A percentile compares a stretch with the other conserved stretches of the same genome.
Conservation (phyloP, 2,113 vertebrate species). For the Podarcis raffonei region DNA sequence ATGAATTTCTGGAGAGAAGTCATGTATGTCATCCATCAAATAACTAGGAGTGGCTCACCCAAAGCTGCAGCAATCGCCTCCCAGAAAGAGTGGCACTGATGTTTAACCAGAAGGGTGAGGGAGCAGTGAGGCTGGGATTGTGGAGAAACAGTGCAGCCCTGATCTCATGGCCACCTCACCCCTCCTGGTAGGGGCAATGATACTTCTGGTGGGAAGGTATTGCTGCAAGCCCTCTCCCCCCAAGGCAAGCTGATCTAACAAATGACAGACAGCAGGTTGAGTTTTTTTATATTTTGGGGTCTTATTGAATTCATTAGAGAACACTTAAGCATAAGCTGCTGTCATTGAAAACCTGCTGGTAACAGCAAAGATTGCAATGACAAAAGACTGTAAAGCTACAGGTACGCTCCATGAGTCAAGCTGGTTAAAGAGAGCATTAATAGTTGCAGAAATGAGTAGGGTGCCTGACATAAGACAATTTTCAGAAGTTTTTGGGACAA, state of each 20-base stretch:
- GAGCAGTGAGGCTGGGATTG: no score
- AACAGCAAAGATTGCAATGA: background rate
- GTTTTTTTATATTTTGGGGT: background rate
- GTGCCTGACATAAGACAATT: background rate
- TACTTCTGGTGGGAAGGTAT: no score
- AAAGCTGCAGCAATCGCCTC: no score
- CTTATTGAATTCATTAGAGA: background rate
- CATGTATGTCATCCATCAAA: background rate
- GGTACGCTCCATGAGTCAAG: background rate
- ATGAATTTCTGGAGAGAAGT: background rate
- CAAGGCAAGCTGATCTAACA: no score
- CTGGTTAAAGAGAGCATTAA: background rate
- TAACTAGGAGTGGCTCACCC: background rate
- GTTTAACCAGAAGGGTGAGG: no score
- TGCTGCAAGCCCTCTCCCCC: no score
- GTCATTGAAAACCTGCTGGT: background rate
- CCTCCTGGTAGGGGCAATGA: no score
- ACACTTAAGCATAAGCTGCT: background rate
- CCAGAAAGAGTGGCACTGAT: no score
- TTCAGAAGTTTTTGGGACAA: background rate
- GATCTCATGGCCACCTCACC: no score
- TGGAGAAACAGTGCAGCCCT: no score
- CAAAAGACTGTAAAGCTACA: background rate
- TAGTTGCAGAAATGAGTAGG: background rate
- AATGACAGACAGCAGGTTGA: background rate